Percentiles rank a stretch among this genome's conserved stretches.
These are phyloP conservation scores for Trichopoda pennipes DNA, from an alignment of 2,888 invertebrate genomes.

Conservation along the genomic window DNA sequence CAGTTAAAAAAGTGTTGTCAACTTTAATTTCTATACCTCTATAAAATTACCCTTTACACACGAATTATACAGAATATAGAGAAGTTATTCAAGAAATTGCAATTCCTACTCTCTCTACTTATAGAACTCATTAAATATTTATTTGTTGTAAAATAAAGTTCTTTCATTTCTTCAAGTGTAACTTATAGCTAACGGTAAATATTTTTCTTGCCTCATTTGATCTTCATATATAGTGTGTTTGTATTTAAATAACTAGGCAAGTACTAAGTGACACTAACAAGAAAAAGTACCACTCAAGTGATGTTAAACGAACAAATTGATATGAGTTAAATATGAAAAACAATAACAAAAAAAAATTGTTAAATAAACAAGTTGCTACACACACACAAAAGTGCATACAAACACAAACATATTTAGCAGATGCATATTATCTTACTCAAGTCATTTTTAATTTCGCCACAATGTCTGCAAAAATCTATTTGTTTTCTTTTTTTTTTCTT, in stretches of 20 bases:
- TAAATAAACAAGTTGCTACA: constrained; percentile 44
- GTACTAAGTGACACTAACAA: constrained; percentile 53
- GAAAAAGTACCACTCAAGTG: constrained; percentile 55
- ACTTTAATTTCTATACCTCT: too few species aligned
- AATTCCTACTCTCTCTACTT: too few species aligned
- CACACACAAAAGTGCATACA: constrained; percentile 9
- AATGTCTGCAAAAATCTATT: constrained; percentile 50
- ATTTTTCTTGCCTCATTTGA: not conserved
- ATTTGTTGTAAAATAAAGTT: too few species aligned
- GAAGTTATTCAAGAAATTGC: too few species aligned
- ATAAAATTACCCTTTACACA: too few species aligned
- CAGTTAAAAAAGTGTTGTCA: too few species aligned
- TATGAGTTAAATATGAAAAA: constrained; percentile 9
- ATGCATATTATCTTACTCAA: constrained; percentile 13
- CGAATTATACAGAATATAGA: too few species aligned
- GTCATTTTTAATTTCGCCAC: constrained; percentile 52
- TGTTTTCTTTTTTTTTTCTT: not conserved
- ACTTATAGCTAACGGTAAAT: constrained; percentile 6
- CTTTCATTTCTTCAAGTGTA: constrained; percentile 27
- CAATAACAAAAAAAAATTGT: not conserved
- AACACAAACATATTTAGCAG: not conserved
- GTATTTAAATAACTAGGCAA: not conserved
- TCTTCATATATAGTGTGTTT: not conserved
- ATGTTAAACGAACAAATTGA: constrained; percentile 50
- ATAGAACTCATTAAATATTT: too few species aligned